phyloP scores from a whole-genome alignment of 2,888 invertebrate species.

The Saturnia pavonia region DNA sequence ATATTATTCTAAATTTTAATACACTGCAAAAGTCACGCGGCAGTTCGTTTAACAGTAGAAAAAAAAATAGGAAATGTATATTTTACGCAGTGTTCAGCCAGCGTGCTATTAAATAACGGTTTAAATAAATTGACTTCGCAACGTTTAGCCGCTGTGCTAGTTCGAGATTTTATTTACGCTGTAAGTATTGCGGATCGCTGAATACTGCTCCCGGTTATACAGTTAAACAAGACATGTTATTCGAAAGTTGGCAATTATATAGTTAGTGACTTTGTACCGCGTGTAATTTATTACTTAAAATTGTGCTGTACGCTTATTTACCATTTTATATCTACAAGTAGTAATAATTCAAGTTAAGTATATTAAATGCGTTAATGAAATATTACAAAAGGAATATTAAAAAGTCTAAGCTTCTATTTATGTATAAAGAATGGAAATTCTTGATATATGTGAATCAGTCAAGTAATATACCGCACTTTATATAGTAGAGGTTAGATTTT shows the following conservation, averaged over 20 bases:
- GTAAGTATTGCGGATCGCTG: not conserved
- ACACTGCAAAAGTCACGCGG: not conserved
- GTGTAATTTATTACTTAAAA: conserved; percentile 2
- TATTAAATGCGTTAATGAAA: not conserved
- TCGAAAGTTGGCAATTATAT: conserved; percentile 2
- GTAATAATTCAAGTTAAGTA: not conserved
- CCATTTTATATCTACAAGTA: not conserved
- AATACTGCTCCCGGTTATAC: conserved; percentile 7
- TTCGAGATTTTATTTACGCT: conserved; percentile 16
- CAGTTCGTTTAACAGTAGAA: not conserved
- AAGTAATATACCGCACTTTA: too few species aligned
- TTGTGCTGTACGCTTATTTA: not conserved
- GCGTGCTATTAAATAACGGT: conserved; percentile 21
- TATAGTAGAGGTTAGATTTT: too few species aligned
- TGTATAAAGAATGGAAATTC: not conserved
- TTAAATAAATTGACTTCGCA: conserved; percentile 19
- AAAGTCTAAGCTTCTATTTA: not conserved
- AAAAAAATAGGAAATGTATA: conserved; percentile 19
- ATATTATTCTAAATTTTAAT: not conserved
- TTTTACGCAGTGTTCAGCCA: conserved; percentile 15
- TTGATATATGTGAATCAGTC: too few species aligned
- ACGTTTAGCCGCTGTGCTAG: conserved; percentile 7
- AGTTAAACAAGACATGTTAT: not conserved
- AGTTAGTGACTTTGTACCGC: not conserved
- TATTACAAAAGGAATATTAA: not conserved